phyloP scores from a whole-genome alignment of 2,888 invertebrate genomes.

The Eilema caniola region DNA sequence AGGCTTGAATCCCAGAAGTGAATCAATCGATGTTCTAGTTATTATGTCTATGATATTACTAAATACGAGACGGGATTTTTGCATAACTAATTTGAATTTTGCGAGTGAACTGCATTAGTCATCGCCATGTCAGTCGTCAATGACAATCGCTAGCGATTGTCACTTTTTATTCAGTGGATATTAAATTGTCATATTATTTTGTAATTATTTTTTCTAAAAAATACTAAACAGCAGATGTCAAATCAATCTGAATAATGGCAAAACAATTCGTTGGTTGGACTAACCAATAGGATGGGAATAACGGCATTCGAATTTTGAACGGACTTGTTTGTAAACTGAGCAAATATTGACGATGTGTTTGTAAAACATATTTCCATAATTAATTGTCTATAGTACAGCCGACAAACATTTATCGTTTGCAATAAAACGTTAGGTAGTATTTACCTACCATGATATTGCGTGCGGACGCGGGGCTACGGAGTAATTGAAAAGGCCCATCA shows the following conservation, averaged over 20 bases:
- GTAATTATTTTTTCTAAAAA: background rate
- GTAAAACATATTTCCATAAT: conserved; percentile 51
- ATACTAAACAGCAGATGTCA: background rate
- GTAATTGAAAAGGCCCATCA: conserved; percentile 39
- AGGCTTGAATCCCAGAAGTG: background rate
- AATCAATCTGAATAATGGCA: too few species aligned
- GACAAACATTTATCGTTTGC: conserved; percentile 34
- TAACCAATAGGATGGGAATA: background rate
- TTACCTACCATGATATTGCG: conserved; percentile 29
- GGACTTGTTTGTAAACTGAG: conserved; percentile 26
- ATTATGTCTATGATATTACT: background rate
- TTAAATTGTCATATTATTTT: background rate
- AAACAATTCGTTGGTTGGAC: background rate
- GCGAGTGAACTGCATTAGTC: conserved; percentile 45
- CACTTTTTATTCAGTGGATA: background rate
- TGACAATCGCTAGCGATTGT: background rate
- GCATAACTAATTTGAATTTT: conserved; percentile 35
- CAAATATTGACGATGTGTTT: conserved; percentile 48
- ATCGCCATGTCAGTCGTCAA: background rate
- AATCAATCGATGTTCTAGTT: background rate
- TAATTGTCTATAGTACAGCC: conserved; percentile 40
- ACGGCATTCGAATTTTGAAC: background rate
- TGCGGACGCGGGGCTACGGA: conserved; percentile 34
- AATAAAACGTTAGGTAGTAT: conserved; percentile 31
- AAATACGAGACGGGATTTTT: conserved; percentile 12